phyloP scores from a whole-genome alignment of 2,113 vertebrate species.

The Myrmecophaga tridactyla region DNA sequence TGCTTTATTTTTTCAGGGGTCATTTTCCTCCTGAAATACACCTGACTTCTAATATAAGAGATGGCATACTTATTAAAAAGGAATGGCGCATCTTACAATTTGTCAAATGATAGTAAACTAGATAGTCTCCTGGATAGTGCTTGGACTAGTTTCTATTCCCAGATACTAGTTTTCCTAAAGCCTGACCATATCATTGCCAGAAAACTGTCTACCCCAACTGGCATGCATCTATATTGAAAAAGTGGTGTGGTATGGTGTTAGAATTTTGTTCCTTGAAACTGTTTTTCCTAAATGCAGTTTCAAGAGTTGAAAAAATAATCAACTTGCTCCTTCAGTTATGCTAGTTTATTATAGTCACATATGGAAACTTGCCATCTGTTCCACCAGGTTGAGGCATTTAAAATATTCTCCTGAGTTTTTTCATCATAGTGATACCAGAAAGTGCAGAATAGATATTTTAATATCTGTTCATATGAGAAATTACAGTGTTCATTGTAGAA shows the following conservation, averaged over 20 bases:
- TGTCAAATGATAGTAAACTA: slow-evolving; percentile 3
- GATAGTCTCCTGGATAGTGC: not conserved
- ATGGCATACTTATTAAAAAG: slow-evolving; percentile 11
- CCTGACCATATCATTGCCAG: not conserved
- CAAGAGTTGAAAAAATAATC: slow-evolving; percentile 42
- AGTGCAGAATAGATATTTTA: slow-evolving; percentile 1
- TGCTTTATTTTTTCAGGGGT: slow-evolving; percentile 1
- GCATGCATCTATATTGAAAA: slow-evolving; percentile 29
- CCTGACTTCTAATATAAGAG: slow-evolving; percentile 5
- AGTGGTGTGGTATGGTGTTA: not conserved
- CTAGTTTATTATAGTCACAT: slow-evolving; percentile 22
- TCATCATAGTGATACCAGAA: not conserved
- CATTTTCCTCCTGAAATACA: not conserved
- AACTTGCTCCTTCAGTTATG: not conserved
- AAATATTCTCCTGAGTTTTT: not conserved
- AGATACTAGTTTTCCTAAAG: slow-evolving; percentile 24
- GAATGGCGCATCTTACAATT: slow-evolving; percentile 27
- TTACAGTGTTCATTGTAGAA: not conserved
- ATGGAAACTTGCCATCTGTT: not conserved
- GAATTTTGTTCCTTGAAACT: slow-evolving; percentile 25
- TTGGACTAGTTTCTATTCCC: not conserved
- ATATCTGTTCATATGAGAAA: slow-evolving; percentile 6
- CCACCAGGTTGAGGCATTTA: not conserved
- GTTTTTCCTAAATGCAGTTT: slow-evolving; percentile 23
- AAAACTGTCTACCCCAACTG: not conserved